Percentiles rank a stretch among this genome's conserved stretches.
Evolutionary conservation across 2,888 invertebrate species (phyloP).

Genomic region (Andricus quercusramuli): DNA sequence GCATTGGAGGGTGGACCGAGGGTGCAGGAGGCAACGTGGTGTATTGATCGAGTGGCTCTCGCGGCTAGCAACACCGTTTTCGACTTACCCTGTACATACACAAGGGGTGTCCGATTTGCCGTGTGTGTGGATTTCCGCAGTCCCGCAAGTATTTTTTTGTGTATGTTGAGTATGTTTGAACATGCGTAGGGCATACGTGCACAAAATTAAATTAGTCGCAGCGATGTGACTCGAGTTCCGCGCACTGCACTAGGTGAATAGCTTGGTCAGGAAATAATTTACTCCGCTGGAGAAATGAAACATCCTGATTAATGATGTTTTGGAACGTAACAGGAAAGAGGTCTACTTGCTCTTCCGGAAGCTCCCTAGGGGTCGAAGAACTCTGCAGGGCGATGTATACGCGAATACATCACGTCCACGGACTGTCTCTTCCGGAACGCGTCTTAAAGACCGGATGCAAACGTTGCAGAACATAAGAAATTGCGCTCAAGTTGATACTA

Average conservation of each 20-base stretch:
- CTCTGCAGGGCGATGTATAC: constrained; percentile 34
- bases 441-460: not conserved
- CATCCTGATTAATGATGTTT: constrained; percentile 44
- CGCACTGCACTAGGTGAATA: constrained; percentile 56
- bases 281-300: constrained; percentile 56
- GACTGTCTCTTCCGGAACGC: constrained; percentile 3
- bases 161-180: constrained; percentile 44
- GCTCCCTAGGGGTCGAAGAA: constrained; percentile 53
- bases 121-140: constrained; percentile 55
- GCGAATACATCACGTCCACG: constrained; percentile 40
- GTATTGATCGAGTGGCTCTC: constrained; percentile 79
- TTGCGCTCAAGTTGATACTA: not conserved
- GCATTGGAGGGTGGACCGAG: constrained; percentile 62
- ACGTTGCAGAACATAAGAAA: not conserved
- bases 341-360: constrained; percentile 36
- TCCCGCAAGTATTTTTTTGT: constrained; percentile 22
- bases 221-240: constrained; percentile 52
- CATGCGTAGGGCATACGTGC: constrained; percentile 44
- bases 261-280: constrained; percentile 68
- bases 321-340: constrained; percentile 43
- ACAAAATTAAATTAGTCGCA: constrained; percentile 45
- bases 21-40: constrained; percentile 76
- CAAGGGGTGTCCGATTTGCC: constrained; percentile 43
- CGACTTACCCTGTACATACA: constrained; percentile 66
- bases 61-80: constrained; percentile 67